A percentile compares a stretch with the other conserved stretches of the same genome.
phyloP scores from a whole-genome alignment of 2,113 vertebrate genomes.

The Megatriorchis doriae region DNA sequence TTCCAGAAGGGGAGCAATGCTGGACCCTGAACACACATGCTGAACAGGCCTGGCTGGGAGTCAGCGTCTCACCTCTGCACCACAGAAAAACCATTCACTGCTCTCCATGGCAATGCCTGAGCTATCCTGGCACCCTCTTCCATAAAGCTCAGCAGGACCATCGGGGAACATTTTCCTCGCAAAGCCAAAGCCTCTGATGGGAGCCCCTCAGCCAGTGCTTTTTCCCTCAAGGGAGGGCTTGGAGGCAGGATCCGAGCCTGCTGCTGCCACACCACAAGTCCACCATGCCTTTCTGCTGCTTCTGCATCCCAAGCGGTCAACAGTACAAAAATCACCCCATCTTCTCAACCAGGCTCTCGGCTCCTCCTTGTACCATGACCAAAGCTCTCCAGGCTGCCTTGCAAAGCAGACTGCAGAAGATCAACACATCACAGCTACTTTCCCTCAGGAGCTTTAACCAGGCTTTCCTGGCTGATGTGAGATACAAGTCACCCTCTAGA shows the following conservation, averaged over 20 bases:
- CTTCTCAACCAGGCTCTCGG: background rate
- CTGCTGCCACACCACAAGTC: background rate
- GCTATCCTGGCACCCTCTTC: background rate
- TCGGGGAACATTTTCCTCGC: rapidly evolving
- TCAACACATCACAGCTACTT: background rate
- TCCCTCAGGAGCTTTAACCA: background rate
- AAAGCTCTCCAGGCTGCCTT: background rate
- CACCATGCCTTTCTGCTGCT: background rate
- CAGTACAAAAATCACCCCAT: background rate
- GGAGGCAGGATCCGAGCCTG: background rate
- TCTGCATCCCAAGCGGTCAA: background rate
- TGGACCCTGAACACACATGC: background rate
- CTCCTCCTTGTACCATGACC: background rate
- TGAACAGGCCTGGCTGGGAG: background rate
- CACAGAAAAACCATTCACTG: background rate
- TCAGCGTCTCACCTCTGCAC: background rate
- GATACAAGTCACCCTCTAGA: background rate
- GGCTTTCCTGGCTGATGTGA: background rate
- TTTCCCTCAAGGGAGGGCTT: background rate
- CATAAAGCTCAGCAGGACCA: background rate
- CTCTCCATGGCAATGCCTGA: background rate
- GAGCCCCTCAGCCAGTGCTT: background rate
- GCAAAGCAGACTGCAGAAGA: background rate
- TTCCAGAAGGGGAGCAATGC: background rate
- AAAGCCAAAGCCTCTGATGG: background rate